Evolutionary conservation across 2,888 invertebrate genomes (phyloP).

Genomic region (Agonopterix alstromeriana): DNA sequence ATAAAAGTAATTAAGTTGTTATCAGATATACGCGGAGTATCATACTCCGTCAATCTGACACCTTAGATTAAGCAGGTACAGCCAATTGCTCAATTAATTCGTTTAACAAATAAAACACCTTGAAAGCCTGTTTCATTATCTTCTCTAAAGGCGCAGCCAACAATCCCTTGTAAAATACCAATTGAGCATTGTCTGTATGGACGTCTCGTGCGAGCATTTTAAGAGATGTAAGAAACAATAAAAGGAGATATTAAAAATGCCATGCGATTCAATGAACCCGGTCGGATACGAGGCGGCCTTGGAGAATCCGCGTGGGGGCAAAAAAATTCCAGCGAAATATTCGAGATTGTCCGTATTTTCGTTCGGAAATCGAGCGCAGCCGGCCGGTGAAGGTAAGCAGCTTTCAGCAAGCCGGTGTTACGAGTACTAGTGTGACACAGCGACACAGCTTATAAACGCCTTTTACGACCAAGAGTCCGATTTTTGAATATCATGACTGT

Average conservation of each 20-base stretch:
- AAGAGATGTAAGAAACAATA: conserved; percentile 19
- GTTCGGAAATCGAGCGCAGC: conserved; percentile 32
- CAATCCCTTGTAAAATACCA: conserved; percentile 7
- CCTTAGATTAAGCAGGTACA: conserved; percentile 31
- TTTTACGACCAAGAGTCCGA: conserved; percentile 24
- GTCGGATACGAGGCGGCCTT: conserved; percentile 47
- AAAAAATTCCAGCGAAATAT: conserved; percentile 36
- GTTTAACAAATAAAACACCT: conserved; percentile 18
- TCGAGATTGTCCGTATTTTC: conserved; percentile 29
- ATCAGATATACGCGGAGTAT: conserved; percentile 23
- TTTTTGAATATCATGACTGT: background rate
- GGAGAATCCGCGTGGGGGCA: conserved; percentile 28
- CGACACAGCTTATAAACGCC: conserved; percentile 12
- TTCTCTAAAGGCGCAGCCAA: conserved; percentile 15
- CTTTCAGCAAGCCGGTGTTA: conserved; percentile 46
- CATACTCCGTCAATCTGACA: conserved; percentile 33
- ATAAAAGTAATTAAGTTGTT: conserved; percentile 21
- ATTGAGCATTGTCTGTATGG: background rate
- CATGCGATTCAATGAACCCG: conserved; percentile 40
- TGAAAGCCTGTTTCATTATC: conserved; percentile 1
- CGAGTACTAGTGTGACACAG: conserved; percentile 9
- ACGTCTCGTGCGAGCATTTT: conserved; percentile 1
- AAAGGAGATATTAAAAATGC: conserved; percentile 23
- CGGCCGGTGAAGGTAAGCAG: conserved; percentile 58
- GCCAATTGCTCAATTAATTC: conserved; percentile 42